phyloP scores from a whole-genome alignment of 2,888 invertebrate genomes.

The Allacma fusca region DNA sequence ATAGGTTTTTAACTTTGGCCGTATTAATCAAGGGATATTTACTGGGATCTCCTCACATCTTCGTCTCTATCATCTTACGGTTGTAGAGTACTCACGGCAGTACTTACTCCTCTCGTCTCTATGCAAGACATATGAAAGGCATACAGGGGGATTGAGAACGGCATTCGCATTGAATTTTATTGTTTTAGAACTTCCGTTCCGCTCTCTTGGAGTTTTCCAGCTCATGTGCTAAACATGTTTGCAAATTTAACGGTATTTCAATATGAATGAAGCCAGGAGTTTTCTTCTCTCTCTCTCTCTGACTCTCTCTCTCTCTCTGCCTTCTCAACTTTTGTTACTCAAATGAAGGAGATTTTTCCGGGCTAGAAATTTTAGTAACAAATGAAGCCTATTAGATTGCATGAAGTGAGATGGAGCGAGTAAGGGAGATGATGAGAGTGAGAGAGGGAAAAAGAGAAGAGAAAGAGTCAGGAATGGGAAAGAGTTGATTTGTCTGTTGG shows the following conservation, averaged over 20 bases:
- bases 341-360: conserved; percentile 4
- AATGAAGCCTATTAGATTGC: conserved; percentile 11
- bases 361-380: conserved; percentile 2
- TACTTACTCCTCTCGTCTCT: too few species aligned
- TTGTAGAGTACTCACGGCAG: too few species aligned
- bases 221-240: neutral
- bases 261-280: neutral
- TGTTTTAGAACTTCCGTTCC: too few species aligned
- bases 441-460: conserved; percentile 13
- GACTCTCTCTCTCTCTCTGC: too few species aligned
- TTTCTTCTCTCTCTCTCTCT: neutral
- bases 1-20: neutral
- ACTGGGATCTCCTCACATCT: neutral
- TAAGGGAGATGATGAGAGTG: neutral
- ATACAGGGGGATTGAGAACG: too few species aligned
- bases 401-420: neutral
- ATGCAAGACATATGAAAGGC: too few species aligned
- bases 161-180: too few species aligned
- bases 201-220: neutral
- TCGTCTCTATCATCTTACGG: neutral
- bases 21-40: neutral
- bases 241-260: conserved; percentile 11
- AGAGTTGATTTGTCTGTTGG: conserved; percentile 35
- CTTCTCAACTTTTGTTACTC: neutral
- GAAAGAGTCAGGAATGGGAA: conserved; percentile 15